Percentiles rank a stretch among this genome's conserved stretches.
These are phyloP conservation scores for Probaryconus sp. DNA, from an alignment of 1,140 invertebrate genomes.

Conservation along the genomic window DNA sequence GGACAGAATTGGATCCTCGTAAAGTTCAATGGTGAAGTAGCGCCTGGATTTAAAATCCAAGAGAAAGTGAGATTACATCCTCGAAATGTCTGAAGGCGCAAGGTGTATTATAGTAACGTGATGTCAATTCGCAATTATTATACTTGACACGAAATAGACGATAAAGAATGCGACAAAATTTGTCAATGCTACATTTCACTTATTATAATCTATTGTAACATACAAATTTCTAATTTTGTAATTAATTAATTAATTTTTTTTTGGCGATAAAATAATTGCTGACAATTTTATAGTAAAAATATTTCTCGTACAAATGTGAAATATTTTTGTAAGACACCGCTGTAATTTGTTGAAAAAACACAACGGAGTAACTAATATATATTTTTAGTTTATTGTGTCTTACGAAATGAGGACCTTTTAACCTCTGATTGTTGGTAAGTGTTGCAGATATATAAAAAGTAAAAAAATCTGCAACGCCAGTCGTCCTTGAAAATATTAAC, in stretches of 20 bases:
- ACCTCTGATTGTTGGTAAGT: constrained; percentile 40
- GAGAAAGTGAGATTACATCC: constrained; percentile 63
- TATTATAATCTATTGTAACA: too few species aligned
- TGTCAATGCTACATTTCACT: too few species aligned
- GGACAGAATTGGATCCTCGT: constrained; percentile 2
- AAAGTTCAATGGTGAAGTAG: constrained; percentile 47
- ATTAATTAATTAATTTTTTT: too few species aligned
- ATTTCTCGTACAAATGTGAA: too few species aligned
- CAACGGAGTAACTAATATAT: too few species aligned
- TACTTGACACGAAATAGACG: constrained; percentile 52
- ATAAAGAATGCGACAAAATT: constrained; percentile 34
- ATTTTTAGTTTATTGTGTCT: constrained; percentile 14
- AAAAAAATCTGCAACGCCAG: constrained; percentile 37
- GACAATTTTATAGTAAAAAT: too few species aligned
- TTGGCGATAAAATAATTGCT: too few species aligned
- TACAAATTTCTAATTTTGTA: too few species aligned
- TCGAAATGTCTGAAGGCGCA: constrained; percentile 50
- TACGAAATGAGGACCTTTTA: constrained; percentile 41
- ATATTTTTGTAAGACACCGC: too few species aligned
- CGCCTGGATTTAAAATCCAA: constrained; percentile 35
- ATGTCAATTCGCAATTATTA: constrained; percentile 60
- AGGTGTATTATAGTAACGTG: constrained; percentile 60
- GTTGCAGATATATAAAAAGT: constrained; percentile 27
- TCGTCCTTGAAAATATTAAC: constrained; percentile 54
- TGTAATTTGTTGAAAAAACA: too few species aligned